These are phyloP conservation scores for Bettongia penicillata DNA, from an alignment of 2,113 vertebrate species.

Conservation along the genomic window DNA sequence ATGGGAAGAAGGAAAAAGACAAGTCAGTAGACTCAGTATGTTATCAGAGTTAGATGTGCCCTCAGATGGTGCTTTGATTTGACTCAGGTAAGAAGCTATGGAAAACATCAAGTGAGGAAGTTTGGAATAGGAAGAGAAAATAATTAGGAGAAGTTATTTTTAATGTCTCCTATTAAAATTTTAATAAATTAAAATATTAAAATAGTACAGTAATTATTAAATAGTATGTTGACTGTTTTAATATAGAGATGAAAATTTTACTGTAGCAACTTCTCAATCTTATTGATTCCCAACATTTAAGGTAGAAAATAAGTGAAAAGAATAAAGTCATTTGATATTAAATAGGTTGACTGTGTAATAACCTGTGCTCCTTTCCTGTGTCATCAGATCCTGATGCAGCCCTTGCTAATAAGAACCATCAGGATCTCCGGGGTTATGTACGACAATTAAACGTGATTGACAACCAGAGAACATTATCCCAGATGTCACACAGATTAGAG, in stretches of 20 bases:
- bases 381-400: conserved; percentile 91
- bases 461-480: conserved; percentile 98
- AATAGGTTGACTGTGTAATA: conserved; percentile 34
- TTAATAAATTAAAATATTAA: background rate
- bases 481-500: conserved; percentile 96
- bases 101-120: conserved; percentile 64
- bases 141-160: background rate
- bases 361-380: conserved; percentile 77
- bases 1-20: background rate
- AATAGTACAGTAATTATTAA: background rate
- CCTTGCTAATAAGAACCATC: conserved; percentile 94
- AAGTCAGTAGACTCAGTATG: conserved; percentile 13
- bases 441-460: conserved; percentile 97
- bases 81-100: conserved; percentile 27
- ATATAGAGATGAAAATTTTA: background rate
- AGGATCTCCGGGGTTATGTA: conserved; percentile 94
- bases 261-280: background rate
- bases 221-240: background rate
- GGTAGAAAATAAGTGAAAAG: conserved; percentile 54
- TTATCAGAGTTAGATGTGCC: conserved; percentile 7
- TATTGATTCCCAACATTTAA: conserved; percentile 46
- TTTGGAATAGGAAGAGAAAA: conserved; percentile 49
- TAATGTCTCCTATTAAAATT: background rate
- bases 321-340: conserved; percentile 36
- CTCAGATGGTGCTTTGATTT: conserved; percentile 27